These are phyloP conservation scores for Grapholita molesta DNA, from an alignment of 1,140 invertebrate species.

Conservation along the genomic window DNA sequence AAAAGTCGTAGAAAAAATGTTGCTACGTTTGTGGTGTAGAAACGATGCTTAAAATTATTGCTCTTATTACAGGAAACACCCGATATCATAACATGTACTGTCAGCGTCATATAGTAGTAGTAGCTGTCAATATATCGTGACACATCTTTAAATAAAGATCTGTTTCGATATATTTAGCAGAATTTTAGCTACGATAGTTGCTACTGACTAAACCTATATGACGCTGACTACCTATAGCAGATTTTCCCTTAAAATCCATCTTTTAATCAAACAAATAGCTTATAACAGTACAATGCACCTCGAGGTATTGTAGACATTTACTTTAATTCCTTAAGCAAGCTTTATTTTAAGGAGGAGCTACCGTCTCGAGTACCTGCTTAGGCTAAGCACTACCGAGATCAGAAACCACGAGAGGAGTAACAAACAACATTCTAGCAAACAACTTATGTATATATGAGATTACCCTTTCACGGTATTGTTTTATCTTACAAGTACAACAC, in stretches of 20 bases:
- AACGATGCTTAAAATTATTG: too few relatives aligned
- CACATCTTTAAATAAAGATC: too few relatives aligned
- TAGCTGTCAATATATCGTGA: too few relatives aligned
- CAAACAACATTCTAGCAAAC: constrained; percentile 24
- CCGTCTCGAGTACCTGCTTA: not conserved
- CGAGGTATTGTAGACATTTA: not conserved
- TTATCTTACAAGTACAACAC: constrained; percentile 35
- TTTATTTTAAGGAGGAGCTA: not conserved
- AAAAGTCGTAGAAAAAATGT: too few relatives aligned
- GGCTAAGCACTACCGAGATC: not conserved
- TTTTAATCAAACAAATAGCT: not conserved
- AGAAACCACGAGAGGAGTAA: not conserved
- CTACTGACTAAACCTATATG: too few relatives aligned
- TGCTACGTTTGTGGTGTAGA: too few relatives aligned
- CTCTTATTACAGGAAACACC: too few relatives aligned
- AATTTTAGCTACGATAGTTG: too few relatives aligned
- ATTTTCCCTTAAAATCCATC: not conserved
- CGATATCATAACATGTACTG: too few relatives aligned
- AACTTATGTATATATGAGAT: constrained; percentile 33
- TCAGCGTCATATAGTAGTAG: too few relatives aligned
- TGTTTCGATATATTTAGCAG: too few relatives aligned
- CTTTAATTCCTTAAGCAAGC: not conserved
- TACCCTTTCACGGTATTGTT: constrained; percentile 36
- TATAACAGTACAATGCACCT: not conserved
- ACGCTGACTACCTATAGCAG: too few relatives aligned